Percentiles rank a stretch among this genome's conserved stretches.
Evolutionary conservation across 2,888 invertebrate species (phyloP).

Genomic region (Hypomecis punctinalis): DNA sequence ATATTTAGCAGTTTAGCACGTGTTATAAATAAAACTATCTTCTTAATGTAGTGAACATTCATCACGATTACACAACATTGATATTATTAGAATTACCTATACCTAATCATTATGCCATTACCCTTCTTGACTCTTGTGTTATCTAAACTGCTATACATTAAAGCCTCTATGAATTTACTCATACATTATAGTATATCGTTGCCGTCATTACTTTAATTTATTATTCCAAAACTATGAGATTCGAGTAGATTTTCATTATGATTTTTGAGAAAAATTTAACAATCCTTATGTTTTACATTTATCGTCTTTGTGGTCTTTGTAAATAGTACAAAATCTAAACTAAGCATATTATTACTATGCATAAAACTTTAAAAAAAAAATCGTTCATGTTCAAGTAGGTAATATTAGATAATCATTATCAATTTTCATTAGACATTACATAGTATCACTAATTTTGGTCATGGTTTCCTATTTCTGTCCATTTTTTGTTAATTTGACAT

Average conservation of each 20-base stretch:
- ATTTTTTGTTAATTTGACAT: too few species aligned
- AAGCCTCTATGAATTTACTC: neutral
- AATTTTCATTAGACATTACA: too few species aligned
- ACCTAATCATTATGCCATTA: neutral
- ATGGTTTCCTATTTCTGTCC: too few species aligned
- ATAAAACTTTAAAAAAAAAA: too few species aligned
- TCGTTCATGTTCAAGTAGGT: too few species aligned
- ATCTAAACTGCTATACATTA: neutral
- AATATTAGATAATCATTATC: too few species aligned
- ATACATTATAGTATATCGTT: neutral
- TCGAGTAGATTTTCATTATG: neutral
- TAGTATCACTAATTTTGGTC: too few species aligned
- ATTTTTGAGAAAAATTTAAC: neutral
- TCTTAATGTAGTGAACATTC: conserved; percentile 7
- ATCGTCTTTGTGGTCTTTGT: neutral
- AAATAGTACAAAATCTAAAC: too few species aligned
- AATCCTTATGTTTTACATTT: neutral
- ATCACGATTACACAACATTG: conserved; percentile 12
- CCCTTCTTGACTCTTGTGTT: neutral
- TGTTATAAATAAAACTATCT: conserved; percentile 9
- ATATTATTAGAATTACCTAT: neutral
- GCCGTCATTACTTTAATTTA: neutral
- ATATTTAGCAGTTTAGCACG: conserved; percentile 9
- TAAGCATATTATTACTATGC: too few species aligned
- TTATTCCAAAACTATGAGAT: neutral